phyloP scores from a whole-genome alignment of 2,888 invertebrate genomes.

The Drosophila lacicola region DNA sequence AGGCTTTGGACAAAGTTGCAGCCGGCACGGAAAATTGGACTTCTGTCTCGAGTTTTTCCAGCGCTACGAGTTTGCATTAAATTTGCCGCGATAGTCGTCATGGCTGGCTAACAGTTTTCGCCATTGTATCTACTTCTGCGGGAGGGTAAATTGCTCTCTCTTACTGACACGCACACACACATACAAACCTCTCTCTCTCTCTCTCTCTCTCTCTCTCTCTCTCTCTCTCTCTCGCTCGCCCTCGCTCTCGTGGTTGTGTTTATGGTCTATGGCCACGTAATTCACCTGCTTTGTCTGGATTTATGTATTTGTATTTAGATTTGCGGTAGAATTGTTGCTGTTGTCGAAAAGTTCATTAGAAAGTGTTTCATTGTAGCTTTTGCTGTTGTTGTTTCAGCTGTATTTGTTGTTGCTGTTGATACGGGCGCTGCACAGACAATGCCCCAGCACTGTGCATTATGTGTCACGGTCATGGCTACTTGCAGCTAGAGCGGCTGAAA shows the following conservation, averaged over 20 bases:
- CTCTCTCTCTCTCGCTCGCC: slow-evolving; percentile 6
- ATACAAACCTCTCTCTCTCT: neutral
- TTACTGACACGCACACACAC: neutral
- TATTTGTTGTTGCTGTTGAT: slow-evolving; percentile 33
- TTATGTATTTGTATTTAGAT: slow-evolving; percentile 67
- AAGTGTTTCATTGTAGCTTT: slow-evolving; percentile 54
- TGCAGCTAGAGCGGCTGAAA: slow-evolving; percentile 38
- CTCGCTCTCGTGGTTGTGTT: slow-evolving; percentile 45
- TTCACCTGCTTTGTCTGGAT: slow-evolving; percentile 67
- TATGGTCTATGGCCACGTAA: slow-evolving; percentile 76
- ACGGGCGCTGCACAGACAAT: slow-evolving; percentile 60
- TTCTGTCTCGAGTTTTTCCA: slow-evolving; percentile 29
- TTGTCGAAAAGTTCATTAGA: slow-evolving; percentile 77
- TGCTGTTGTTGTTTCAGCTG: slow-evolving; percentile 35
- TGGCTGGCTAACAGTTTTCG: slow-evolving; percentile 76
- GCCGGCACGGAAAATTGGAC: slow-evolving; percentile 17
- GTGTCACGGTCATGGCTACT: slow-evolving; percentile 67
- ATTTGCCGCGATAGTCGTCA: slow-evolving; percentile 67
- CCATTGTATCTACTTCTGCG: slow-evolving; percentile 55
- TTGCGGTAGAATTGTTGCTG: slow-evolving; percentile 60
- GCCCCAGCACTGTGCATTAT: slow-evolving; percentile 47
- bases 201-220: slow-evolving; percentile 2
- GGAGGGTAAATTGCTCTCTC: slow-evolving; percentile 5
- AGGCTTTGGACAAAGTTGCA: slow-evolving; percentile 22
- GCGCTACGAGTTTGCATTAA: slow-evolving; percentile 42